Evolutionary conservation across 2,113 vertebrate species (phyloP), one percentile per base, ranked within the genome.

Genomic region (Myrmecophaga tridactyla): DNA sequence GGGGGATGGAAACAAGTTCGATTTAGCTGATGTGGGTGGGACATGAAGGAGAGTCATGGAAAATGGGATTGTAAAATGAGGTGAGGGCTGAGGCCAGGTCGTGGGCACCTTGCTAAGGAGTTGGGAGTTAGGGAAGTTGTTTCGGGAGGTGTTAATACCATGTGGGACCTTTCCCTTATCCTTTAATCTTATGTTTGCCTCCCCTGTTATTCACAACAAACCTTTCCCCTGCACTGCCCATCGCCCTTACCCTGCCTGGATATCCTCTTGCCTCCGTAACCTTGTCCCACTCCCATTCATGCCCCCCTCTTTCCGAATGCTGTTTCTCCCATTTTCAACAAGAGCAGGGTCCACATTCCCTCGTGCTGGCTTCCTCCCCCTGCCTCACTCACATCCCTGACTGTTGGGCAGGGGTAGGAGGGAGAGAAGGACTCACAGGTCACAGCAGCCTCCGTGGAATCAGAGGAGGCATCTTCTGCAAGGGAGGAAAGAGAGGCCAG

Each of bases 381-480:
- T 10, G 23, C 56, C 36, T 56, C 29, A 46, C 13, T 4, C 60
- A 63, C 7, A 27, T 25, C 36, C n/a, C 15, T 15, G 17, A 7
- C 7, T 39, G 43, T 84, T 43, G 36, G 25, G 11, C 2, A 20
- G 14, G 4, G 27, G 13, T 4, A 1, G 29, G 3, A 34, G 51
- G 86, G 27, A 81, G 20, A 67, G 72, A 41, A 58, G 56, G 76
- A 97, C 96, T 97, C 34, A 96, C 96, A 0, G 8, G 0, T 7
- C 1, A 0, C 1, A 70, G 58, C 0, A 0, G 20, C 5, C 8
- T 18, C 21, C 1, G 1, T 1, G 25, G 7, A 0, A 1, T 10
- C 10, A 4, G 46, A 11, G 11, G 76, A 1, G 6, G 4, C 34
- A 70, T 75, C 21, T 88, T 96, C 94, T 95, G 92, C 56, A 56